phyloP scores from a whole-genome alignment of 2,113 vertebrate genomes.

The Entomyzon cyanotis region DNA sequence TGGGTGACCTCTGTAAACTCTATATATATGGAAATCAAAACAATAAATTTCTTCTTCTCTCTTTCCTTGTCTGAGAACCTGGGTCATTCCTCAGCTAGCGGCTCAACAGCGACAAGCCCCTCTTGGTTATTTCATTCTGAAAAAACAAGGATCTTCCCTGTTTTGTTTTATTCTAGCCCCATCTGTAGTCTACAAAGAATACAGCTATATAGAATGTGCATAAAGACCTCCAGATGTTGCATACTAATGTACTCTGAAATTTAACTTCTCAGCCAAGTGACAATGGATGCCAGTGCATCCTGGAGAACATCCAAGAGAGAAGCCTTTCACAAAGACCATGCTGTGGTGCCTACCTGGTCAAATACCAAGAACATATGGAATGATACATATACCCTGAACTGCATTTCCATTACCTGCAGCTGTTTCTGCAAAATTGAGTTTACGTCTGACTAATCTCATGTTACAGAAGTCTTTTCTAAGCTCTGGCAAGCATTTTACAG shows the following conservation, averaged over 20 bases:
- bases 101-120: too few species aligned
- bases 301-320: not conserved
- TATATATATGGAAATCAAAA: too few species aligned
- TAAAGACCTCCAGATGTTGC: not conserved
- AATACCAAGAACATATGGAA: not conserved
- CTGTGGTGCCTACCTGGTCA: not conserved
- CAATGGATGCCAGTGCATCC: not conserved
- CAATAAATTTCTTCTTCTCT: too few species aligned
- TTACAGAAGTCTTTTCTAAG: not conserved
- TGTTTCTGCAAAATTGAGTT: not conserved
- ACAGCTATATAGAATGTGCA: not conserved
- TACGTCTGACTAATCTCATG: fast-evolving
- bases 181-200: not conserved
- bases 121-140: not conserved
- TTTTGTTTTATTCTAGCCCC: not conserved
- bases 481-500: not conserved
- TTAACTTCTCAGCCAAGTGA: not conserved
- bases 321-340: not conserved
- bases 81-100: too few species aligned
- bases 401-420: not conserved
- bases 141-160: not conserved
- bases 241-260: not conserved
- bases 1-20: too few species aligned
- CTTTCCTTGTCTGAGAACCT: too few species aligned
- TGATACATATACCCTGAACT: not conserved